phyloP scores from a whole-genome alignment of 64 coral and sea anemone genomes.

The Trachythela sp. region DNA sequence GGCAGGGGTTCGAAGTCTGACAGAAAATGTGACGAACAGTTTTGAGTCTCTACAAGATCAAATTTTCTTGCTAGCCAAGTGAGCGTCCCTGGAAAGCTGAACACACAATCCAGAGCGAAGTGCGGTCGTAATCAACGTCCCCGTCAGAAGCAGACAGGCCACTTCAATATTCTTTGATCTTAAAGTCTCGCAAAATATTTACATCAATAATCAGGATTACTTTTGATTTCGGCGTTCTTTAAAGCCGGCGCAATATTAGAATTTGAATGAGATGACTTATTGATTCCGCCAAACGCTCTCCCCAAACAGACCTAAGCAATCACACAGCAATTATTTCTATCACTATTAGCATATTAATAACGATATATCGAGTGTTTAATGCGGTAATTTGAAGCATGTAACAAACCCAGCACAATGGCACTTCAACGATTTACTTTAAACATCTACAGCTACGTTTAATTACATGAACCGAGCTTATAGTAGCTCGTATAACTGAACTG shows the following conservation, averaged over 20 bases:
- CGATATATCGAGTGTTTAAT: not conserved
- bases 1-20: not conserved
- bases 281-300: not conserved
- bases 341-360: slow-evolving; percentile 4
- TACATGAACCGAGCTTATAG: not conserved
- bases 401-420: not conserved
- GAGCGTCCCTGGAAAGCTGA: not conserved
- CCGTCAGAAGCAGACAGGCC: not conserved
- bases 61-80: not conserved
- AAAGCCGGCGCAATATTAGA: not conserved
- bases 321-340: not conserved
- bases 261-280: slow-evolving; percentile 14
- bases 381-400: not conserved
- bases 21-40: not conserved
- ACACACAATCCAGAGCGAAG: not conserved
- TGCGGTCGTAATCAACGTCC: not conserved
- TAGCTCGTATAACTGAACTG: too few species aligned
- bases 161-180: slow-evolving; percentile 4
- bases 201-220: slow-evolving; percentile 4
- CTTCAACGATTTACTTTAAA: not conserved
- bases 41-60: not conserved
- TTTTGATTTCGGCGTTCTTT: slow-evolving; percentile 4
- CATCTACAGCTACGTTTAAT: not conserved
- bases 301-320: not conserved
- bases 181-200: slow-evolving; percentile 4